Evolutionary conservation across 1,140 invertebrate genomes (phyloP), one percentile per base, ranked within the genome.

Genomic region (Leptinotarsa lineolata): DNA sequence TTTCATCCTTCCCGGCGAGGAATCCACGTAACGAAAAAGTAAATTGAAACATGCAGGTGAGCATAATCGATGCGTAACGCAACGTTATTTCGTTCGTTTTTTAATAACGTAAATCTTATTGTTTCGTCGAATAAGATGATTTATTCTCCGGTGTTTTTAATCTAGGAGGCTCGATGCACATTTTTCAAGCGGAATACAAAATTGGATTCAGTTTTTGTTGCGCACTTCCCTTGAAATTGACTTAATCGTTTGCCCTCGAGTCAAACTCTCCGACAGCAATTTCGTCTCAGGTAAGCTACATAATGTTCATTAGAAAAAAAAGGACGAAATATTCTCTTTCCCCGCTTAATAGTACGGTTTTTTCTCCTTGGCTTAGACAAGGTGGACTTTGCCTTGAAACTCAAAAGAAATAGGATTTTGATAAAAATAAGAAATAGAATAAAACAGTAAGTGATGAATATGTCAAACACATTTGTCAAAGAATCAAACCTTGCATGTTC

Each of bases 181-280:
- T 69, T 73, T 73, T 73, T 75, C 54, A 64, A 54, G 76, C 68
- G 72, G 73, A 75, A 71, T 75, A 77, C 69, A 61, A 77, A 77
- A 77, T 77, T 77, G 74, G 76, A 73, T 77, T 74, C 74, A 73
- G 74, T 75, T 77, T 75, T 75, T 75, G 66, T 73, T 66, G 60
- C 73, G 68, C 54, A 72, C 63, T 74, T 75, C 73, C 68, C 30
- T 75, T 61, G 68, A 77, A 77, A 77, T 77, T 77, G 74, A 77
- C 76, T 77, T 77, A 77, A 77, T 77, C 76, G 74, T 46, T 69
- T 74, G 74, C 71, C 65, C 30, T 39, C 39, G 18, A 54, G 48
- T 18, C n/a, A 54, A 39, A 39, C 30, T 39, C 30, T 39, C 30
- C 30, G 3, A 54, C 48, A 18, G 16, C 48, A 54, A 54, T 54